phyloP scores from a whole-genome alignment of 1,140 invertebrate genomes.

The Euura lappo region DNA sequence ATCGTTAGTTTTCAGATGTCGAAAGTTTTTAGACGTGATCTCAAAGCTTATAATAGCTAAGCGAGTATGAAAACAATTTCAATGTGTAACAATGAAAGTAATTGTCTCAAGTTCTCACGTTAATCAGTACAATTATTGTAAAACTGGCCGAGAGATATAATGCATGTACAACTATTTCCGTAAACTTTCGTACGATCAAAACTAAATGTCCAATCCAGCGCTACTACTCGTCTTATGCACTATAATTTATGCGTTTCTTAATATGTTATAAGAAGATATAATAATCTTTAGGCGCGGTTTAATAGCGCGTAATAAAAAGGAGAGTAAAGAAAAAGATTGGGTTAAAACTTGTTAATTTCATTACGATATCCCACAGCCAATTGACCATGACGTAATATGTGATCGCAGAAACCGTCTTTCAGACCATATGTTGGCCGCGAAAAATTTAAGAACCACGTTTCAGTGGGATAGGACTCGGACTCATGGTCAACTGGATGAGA shows the following conservation, averaged over 20 bases:
- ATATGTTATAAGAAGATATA: neutral
- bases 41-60: neutral
- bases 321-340: neutral
- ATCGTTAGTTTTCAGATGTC: too few relatives aligned
- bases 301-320: neutral
- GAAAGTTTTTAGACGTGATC: too few relatives aligned
- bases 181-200: too few relatives aligned
- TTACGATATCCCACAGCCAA: neutral
- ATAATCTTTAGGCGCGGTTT: neutral
- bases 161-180: too few relatives aligned
- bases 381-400: neutral
- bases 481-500: too few relatives aligned
- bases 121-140: slow-evolving; percentile 31
- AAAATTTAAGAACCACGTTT: neutral
- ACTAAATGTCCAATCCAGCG: too few relatives aligned
- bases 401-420: neutral
- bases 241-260: neutral
- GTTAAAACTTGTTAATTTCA: neutral
- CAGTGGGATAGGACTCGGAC: too few relatives aligned
- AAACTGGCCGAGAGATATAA: too few relatives aligned
- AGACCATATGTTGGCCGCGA: neutral
- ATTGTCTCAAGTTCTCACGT: slow-evolving; percentile 51
- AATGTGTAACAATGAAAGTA: slow-evolving; percentile 47
- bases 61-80: slow-evolving; percentile 50
- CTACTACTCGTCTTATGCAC: too few relatives aligned